These are phyloP conservation scores for Arizona elegans DNA, from an alignment of 2,113 vertebrate species.

Conservation along the genomic window DNA sequence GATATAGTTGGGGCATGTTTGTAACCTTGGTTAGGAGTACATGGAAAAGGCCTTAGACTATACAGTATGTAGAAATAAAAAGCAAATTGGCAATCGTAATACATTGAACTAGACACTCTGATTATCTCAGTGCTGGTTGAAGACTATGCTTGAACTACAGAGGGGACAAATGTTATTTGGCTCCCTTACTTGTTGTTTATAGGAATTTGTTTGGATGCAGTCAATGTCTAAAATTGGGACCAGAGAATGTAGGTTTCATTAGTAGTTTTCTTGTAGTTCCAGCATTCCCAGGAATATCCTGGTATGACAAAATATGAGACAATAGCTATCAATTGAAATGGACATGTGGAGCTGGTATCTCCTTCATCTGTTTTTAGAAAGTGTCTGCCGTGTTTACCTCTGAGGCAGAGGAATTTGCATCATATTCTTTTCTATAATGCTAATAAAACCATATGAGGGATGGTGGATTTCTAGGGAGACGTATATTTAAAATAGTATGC, in stretches of 20 bases:
- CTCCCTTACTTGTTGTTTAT: neutral
- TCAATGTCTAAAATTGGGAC: neutral
- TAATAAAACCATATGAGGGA: neutral
- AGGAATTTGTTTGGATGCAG: neutral
- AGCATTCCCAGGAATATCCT: neutral
- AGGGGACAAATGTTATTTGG: neutral
- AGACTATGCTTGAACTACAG: neutral
- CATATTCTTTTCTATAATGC: neutral
- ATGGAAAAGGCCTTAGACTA: neutral
- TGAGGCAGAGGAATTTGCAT: neutral
- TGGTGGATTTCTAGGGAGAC: neutral
- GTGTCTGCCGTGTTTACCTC: neutral
- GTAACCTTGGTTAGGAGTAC: neutral
- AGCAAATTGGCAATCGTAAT: neutral
- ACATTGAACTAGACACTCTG: neutral
- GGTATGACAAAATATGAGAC: neutral
- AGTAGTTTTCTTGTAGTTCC: neutral
- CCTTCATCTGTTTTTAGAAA: neutral
- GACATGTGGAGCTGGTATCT: neutral
- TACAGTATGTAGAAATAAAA: neutral
- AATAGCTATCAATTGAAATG: neutral
- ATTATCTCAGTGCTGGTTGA: neutral
- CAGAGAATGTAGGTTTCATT: neutral
- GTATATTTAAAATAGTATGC: neutral
- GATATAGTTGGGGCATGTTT: neutral